Percentiles rank a stretch among this genome's conserved stretches.
Conservation (phyloP, 2,888 invertebrate species). For the Scrobipalpa costella region DNA sequence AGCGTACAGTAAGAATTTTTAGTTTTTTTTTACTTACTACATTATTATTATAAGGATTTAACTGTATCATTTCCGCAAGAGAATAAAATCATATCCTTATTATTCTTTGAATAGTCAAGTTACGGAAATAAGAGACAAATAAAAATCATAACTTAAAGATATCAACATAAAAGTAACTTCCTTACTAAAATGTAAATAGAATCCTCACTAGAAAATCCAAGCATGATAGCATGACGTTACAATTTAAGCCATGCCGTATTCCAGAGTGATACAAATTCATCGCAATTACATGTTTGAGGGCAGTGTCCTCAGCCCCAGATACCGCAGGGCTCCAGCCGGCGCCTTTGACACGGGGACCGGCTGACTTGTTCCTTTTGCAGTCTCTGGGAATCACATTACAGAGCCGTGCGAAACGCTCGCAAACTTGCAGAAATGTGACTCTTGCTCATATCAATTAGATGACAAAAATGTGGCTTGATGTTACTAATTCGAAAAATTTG, state of each 20-base stretch:
- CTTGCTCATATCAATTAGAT: constrained; percentile 7
- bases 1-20: too few species aligned
- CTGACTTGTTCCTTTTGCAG: background rate
- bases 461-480: background rate
- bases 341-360: constrained; percentile 2
- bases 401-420: background rate
- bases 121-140: background rate
- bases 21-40: too few species aligned
- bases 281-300: constrained; percentile 42
- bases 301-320: background rate
- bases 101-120: background rate
- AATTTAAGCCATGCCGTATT: background rate
- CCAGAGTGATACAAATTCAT: constrained; percentile 39
- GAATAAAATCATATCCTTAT: background rate
- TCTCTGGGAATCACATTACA: constrained; percentile 16
- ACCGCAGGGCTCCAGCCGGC: background rate
- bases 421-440: background rate
- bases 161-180: background rate
- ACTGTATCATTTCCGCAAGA: too few species aligned
- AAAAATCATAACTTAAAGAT: background rate
- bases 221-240: background rate
- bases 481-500: background rate
- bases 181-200: background rate
- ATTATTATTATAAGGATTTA: too few species aligned
- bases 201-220: background rate